phyloP scores from a whole-genome alignment of 2,888 invertebrate genomes.

The Xanthorhoe designata region DNA sequence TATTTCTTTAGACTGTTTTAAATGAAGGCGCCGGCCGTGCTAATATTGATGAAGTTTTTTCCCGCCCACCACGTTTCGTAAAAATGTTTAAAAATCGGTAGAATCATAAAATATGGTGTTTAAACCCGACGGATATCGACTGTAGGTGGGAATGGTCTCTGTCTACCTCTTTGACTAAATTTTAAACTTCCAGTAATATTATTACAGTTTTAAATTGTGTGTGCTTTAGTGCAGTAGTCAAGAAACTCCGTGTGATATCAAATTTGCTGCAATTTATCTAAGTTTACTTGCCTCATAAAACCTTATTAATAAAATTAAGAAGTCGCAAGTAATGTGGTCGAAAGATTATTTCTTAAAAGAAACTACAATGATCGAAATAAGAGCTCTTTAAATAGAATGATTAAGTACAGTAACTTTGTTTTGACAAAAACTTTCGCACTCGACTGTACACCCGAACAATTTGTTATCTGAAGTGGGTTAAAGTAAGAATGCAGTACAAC shows the following conservation, averaged over 20 bases:
- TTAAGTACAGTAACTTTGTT: not conserved
- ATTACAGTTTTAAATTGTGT: no score
- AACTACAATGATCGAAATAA: no score
- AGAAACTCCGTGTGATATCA: no score
- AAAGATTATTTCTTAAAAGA: no score
- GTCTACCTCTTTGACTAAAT: not conserved
- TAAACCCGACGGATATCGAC: not conserved
- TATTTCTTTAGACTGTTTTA: slow-evolving; percentile 63
- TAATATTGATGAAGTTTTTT: slow-evolving; percentile 43
- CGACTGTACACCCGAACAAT: slow-evolving; percentile 30
- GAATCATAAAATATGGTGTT: not conserved
- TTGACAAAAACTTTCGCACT: slow-evolving; percentile 11
- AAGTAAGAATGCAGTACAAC: slow-evolving; percentile 41
- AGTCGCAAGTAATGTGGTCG: not conserved
- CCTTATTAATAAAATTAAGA: no score
- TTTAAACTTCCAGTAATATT: no score
- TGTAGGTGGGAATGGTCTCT: not conserved
- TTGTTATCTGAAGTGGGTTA: slow-evolving; percentile 38
- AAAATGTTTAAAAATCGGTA: not conserved
- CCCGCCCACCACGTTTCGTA: slow-evolving; percentile 28
- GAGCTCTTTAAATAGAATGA: not conserved
- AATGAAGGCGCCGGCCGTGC: slow-evolving; percentile 48
- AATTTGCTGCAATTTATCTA: not conserved
- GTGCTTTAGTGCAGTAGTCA: no score
- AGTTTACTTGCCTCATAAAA: no score